Evolutionary conservation across 2,113 vertebrate species (phyloP).

Genomic region (Falcunculus frontatus): DNA sequence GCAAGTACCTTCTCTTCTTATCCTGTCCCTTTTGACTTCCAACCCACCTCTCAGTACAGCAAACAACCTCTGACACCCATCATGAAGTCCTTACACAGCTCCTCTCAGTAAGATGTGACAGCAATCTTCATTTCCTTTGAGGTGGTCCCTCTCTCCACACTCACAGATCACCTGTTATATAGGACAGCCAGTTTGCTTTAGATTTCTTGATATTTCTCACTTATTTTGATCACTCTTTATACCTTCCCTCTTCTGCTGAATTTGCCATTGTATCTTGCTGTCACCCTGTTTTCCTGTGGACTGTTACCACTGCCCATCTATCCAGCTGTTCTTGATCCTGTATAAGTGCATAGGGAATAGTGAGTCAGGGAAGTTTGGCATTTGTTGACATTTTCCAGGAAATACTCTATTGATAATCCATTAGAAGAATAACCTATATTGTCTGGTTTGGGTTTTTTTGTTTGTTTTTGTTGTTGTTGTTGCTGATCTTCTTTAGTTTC

Average conservation of each 20-base stretch:
- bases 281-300: not conserved
- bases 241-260: not conserved
- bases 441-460: not conserved
- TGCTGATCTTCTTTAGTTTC: not conserved
- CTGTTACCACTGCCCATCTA: not conserved
- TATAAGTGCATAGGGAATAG: not conserved
- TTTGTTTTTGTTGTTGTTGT: not conserved
- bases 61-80: not conserved
- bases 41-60: not conserved
- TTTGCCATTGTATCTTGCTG: not conserved
- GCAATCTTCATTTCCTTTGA: not conserved
- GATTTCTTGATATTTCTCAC: not conserved
- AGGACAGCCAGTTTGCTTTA: not conserved
- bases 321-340: not conserved
- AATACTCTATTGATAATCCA: not conserved
- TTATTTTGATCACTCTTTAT: not conserved
- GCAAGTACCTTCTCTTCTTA: not conserved
- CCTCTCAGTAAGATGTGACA: not conserved
- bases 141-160: not conserved
- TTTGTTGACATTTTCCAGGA: not conserved
- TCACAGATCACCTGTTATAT: not conserved
- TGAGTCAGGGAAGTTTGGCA: not conserved
- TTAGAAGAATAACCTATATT: not conserved
- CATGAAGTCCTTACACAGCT: not conserved
- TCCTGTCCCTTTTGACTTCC: not conserved